phyloP scores from a whole-genome alignment of 2,888 invertebrate genomes.

The Biston betularia region DNA sequence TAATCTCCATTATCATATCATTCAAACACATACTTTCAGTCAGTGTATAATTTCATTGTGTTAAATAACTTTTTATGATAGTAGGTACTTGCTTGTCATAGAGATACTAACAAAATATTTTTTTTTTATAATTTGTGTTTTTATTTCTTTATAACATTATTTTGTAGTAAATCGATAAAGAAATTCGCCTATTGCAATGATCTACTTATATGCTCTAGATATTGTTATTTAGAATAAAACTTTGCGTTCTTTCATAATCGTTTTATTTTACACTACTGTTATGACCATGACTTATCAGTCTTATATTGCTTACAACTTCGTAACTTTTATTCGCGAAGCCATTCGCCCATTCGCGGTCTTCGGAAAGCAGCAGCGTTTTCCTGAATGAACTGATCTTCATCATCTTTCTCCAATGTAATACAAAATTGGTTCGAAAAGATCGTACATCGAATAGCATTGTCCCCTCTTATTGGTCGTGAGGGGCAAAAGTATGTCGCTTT shows the following conservation, averaged over 20 bases:
- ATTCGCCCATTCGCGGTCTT: conserved; percentile 58
- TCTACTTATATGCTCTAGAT: not conserved
- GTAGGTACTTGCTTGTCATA: not conserved
- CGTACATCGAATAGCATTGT: conserved; percentile 67
- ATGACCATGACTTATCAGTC: conserved; percentile 35
- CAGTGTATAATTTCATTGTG: conserved; percentile 3
- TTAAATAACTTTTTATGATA: conserved; percentile 9
- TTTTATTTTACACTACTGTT: conserved; percentile 14
- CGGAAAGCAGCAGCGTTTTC: conserved; percentile 63
- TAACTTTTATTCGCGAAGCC: not conserved
- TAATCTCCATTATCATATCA: conserved; percentile 19
- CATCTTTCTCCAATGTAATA: conserved; percentile 71
- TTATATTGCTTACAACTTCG: conserved; percentile 1
- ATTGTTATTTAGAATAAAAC: not conserved
- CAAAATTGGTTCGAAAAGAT: conserved; percentile 80
- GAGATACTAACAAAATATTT: conserved; percentile 1
- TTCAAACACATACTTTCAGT: conserved; percentile 5
- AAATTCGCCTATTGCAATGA: conserved; percentile 2
- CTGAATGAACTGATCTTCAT: conserved; percentile 70
- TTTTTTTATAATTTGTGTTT: not conserved
- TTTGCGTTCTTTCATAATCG: not conserved
- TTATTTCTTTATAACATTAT: too few species aligned
- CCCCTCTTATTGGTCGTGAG: conserved; percentile 65
- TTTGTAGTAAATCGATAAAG: not conserved
- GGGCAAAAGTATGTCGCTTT: conserved; percentile 78